Evolutionary conservation across 1,140 invertebrate species (phyloP), one percentile per base, ranked within the genome.

Genomic region (Drosophila obscura): DNA sequence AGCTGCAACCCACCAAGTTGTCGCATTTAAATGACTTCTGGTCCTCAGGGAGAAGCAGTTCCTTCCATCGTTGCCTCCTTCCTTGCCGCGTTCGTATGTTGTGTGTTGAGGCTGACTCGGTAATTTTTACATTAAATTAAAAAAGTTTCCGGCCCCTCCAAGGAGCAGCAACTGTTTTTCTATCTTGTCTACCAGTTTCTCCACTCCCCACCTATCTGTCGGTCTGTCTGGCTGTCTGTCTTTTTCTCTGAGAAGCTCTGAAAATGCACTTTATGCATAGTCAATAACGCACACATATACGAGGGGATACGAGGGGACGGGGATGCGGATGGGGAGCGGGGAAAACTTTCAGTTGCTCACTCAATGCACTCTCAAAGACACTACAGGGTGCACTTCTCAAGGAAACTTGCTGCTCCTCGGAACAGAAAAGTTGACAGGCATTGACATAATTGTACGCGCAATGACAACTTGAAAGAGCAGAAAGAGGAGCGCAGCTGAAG

Each of bases 361-460:
- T 88, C 78, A 87, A 85, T 78, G 82, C 78, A 72, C 79, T 75
- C 82, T 87, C 78, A 78, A 82, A 77, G 62, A 66, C 82, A 87
- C 83, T 88, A 67, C 68, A 59, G 59, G 77, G 62, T 48, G 67
- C 81, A 84, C 77, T 85, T 77, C 73, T 60, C 41, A 45, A 59
- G 58, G 58, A 39, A 66, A 67, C 60, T 72, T 67, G 48, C 53
- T 5, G 72, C 61, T 74, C 60, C 35, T 13, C 11, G 35, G 35
- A 57, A 52, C 71, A 85, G 80, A 87, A 82, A 88, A 85, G 82
- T 87, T 87, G 82, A 87, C 82, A 87, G 75, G 82, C 82, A 85
- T 82, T 87, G 82, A 87, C 82, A 87, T 87, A 87, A 87, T 87
- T 87, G 87, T 87, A 87, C 82, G 84, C 83, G 82, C 82, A 75